phyloP scores from a whole-genome alignment of 1,140 invertebrate genomes.

The Stegodyphus mimosarum region DNA sequence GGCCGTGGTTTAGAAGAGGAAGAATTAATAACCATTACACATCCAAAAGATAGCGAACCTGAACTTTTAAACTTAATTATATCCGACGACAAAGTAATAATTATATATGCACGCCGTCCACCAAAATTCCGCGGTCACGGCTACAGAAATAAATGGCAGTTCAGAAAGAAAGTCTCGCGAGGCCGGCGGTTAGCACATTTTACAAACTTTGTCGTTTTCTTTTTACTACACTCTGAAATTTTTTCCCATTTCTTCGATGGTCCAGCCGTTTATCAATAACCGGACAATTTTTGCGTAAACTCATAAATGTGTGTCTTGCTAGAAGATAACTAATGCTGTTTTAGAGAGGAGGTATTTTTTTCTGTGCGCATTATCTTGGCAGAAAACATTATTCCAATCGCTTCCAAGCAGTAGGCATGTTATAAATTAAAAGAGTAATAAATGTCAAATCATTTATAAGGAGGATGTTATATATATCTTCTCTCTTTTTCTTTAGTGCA shows the following conservation, averaged over 20 bases:
- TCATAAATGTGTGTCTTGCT: slow-evolving; percentile 2
- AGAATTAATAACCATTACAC: slow-evolving; percentile 48
- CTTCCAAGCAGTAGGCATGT: no score
- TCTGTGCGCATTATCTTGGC: background rate
- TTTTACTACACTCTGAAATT: background rate
- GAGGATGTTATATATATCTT: background rate
- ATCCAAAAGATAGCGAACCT: slow-evolving; percentile 24
- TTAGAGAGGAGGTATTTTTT: background rate
- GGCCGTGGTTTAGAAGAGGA: background rate
- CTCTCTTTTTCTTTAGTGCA: no score
- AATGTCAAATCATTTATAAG: background rate
- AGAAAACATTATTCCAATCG: background rate
- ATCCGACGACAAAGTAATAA: slow-evolving; percentile 48
- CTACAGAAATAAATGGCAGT: slow-evolving; percentile 40
- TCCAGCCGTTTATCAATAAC: slow-evolving; percentile 26
- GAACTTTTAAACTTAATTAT: slow-evolving; percentile 58
- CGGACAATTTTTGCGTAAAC: slow-evolving; percentile 1
- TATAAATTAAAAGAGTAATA: slow-evolving; percentile 13
- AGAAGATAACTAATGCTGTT: slow-evolving; percentile 28
- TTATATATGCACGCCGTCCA: slow-evolving; percentile 32
- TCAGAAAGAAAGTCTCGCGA: slow-evolving; percentile 31
- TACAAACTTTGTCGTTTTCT: background rate
- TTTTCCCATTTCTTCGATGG: background rate
- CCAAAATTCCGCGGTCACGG: slow-evolving; percentile 23
- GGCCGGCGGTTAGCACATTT: background rate